These are phyloP conservation scores for Sinotaia quadrata DNA, from an alignment of 2,888 invertebrate species.

Conservation along the genomic window DNA sequence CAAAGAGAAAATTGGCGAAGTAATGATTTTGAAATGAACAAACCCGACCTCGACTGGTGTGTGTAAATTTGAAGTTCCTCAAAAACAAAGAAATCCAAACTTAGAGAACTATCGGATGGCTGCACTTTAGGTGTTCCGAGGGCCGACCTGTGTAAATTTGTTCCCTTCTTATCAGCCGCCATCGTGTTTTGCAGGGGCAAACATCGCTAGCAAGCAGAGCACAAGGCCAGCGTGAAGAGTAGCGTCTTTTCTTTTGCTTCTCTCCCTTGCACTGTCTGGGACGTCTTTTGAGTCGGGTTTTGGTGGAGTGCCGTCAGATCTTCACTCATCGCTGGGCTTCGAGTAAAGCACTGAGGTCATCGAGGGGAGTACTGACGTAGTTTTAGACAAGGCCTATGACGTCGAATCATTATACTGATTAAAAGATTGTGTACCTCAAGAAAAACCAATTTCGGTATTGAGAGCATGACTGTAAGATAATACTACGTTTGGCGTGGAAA, in stretches of 20 bases:
- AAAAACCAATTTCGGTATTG: too few species aligned
- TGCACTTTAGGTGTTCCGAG: conserved; percentile 16
- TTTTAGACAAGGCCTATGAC: too few species aligned
- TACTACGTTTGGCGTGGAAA: too few species aligned
- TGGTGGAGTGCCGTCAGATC: not conserved
- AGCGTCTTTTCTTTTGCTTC: not conserved
- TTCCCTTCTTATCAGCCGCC: conserved; percentile 19
- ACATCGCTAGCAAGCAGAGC: conserved; percentile 4
- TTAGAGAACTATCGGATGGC: not conserved
- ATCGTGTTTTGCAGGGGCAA: conserved; percentile 23
- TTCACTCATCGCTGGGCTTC: too few species aligned
- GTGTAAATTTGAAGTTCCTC: not conserved
- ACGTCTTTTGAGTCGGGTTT: not conserved
- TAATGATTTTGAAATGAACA: too few species aligned
- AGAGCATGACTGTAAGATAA: too few species aligned
- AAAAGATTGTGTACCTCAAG: too few species aligned
- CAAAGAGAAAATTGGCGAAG: too few species aligned
- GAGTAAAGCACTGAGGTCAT: too few species aligned
- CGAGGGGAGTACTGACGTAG: too few species aligned
- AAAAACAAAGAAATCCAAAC: not conserved
- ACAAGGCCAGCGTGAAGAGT: conserved; percentile 3
- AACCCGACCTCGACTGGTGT: not conserved
- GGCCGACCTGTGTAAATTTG: conserved; percentile 24
- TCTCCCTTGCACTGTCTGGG: conserved; percentile 13
- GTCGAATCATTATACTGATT: too few species aligned